phyloP scores from a whole-genome alignment of 2,797 vertebrate species.

The Forpus xanthops region DNA sequence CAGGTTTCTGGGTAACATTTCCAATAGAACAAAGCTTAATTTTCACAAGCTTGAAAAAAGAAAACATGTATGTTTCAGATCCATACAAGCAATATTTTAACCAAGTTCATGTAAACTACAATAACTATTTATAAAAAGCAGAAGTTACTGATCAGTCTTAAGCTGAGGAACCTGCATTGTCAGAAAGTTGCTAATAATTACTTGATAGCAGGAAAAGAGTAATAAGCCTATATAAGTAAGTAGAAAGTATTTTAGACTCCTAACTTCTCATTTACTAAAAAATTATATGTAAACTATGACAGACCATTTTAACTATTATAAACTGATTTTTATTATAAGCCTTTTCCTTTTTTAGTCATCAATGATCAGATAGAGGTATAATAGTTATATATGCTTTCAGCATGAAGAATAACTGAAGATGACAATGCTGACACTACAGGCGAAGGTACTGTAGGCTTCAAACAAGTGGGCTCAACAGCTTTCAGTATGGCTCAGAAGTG shows the following conservation, averaged over 20 bases:
- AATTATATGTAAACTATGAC: background rate
- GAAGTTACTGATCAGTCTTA: background rate
- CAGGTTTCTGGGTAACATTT: background rate
- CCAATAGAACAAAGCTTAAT: background rate
- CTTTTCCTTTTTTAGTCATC: background rate
- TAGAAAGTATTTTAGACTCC: background rate
- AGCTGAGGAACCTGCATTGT: background rate
- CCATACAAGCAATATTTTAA: background rate
- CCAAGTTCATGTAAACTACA: background rate
- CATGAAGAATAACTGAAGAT: background rate
- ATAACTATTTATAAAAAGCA: background rate
- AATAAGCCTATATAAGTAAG: background rate
- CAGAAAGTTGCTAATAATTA: background rate
- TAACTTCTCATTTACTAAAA: background rate
- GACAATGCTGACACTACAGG: background rate
- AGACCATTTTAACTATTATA: background rate
- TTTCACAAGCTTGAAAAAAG: background rate
- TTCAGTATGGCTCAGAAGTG: background rate
- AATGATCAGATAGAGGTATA: background rate
- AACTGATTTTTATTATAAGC: background rate
- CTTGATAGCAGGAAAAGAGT: background rate
- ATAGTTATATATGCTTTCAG: background rate
- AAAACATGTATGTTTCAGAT: background rate
- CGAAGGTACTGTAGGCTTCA: background rate
- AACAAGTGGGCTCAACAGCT: background rate